phyloP scores from a whole-genome alignment of 2,888 invertebrate genomes.

The Cryptophagus acutangulus region DNA sequence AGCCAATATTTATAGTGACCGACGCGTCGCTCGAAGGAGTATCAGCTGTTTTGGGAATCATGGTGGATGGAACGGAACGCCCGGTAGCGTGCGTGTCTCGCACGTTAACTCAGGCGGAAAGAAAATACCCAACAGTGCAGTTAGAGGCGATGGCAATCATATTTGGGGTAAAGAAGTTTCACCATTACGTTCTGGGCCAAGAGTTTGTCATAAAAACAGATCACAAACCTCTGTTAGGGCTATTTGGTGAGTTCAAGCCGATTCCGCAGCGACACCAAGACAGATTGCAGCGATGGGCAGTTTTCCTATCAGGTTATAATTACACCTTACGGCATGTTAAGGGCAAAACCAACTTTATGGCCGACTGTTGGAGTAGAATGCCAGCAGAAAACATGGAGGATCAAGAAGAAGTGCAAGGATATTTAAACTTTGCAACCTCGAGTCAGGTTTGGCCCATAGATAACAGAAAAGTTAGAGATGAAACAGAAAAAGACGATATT shows the following conservation, averaged over 20 bases:
- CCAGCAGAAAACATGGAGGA: background rate
- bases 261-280: slow-evolving; percentile 8
- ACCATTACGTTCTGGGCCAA: slow-evolving; percentile 10
- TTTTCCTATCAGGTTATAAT: background rate
- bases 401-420: background rate
- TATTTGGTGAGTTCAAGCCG: slow-evolving; percentile 14
- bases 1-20: background rate
- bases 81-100: slow-evolving; percentile 19
- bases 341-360: background rate
- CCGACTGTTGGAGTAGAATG: background rate
- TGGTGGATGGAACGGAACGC: slow-evolving; percentile 16
- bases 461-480: background rate
- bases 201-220: slow-evolving; percentile 16
- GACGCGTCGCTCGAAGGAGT: slow-evolving; percentile 3
- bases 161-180: slow-evolving; percentile 10
- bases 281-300: slow-evolving; percentile 10
- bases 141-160: slow-evolving; percentile 16
- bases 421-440: slow-evolving; percentile 5
- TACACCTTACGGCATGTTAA: background rate
- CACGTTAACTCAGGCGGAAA: slow-evolving; percentile 16
- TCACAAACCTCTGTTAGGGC: slow-evolving; percentile 15
- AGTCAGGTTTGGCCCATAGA: slow-evolving; percentile 1
- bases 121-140: slow-evolving; percentile 17
- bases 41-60: slow-evolving; percentile 13
- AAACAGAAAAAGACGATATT: background rate